Conservation (phyloP, 2,797 vertebrate species). For the Phylloscopus collybita region DNA sequence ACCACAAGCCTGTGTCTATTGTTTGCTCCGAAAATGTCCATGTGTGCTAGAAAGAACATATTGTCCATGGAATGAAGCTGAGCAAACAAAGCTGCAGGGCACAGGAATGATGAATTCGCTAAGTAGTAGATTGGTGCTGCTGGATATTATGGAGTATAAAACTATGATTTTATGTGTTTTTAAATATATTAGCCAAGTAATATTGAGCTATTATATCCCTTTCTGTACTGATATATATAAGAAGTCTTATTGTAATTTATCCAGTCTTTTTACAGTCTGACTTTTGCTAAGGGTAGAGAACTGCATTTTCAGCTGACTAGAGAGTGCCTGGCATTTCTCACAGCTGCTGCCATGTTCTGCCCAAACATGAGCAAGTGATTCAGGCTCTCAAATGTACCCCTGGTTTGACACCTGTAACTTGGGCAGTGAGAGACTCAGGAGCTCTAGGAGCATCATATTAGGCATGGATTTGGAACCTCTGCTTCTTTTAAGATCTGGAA, state of each 20-base stretch:
- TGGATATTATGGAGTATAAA: not conserved
- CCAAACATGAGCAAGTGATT: not conserved
- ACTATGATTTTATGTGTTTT: not conserved
- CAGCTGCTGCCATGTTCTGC: not conserved
- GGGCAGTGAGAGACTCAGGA: not conserved
- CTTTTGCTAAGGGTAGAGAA: not conserved
- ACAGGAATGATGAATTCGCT: slow-evolving; percentile 9
- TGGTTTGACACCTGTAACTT: not conserved
- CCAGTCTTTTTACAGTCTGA: not conserved
- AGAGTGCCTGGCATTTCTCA: not conserved
- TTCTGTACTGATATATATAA: not conserved
- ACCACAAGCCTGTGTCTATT: not conserved
- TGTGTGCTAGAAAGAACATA: not conserved
- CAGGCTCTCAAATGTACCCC: not conserved
- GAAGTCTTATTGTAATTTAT: not conserved
- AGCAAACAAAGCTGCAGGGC: slow-evolving; percentile 7
- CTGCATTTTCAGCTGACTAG: not conserved
- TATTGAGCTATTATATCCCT: not conserved
- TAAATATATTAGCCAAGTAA: not conserved
- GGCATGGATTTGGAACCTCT: not conserved
- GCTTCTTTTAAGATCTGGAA: not conserved
- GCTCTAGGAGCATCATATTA: not conserved
- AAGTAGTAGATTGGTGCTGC: not conserved
- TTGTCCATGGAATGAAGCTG: not conserved
- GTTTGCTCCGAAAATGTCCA: not conserved